These are phyloP conservation scores for Itoplectis maculator DNA, from an alignment of 2,888 invertebrate genomes.

Conservation along the genomic window DNA sequence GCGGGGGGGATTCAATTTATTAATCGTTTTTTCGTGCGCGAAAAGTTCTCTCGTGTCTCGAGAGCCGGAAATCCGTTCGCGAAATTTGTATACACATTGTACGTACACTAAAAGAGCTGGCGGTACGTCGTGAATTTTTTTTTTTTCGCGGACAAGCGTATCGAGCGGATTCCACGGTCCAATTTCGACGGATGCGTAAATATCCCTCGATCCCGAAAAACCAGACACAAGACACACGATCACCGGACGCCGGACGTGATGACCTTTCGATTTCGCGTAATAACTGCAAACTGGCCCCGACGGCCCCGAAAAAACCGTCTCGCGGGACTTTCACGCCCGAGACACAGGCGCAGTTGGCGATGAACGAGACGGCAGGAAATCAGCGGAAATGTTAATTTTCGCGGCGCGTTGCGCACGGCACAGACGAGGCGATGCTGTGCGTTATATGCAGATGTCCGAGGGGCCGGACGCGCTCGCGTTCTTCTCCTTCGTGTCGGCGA, in stretches of 20 bases:
- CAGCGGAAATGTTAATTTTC: slow-evolving; percentile 44
- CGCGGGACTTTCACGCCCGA: slow-evolving; percentile 44
- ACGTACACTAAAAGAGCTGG: background rate
- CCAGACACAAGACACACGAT: background rate
- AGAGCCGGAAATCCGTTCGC: slow-evolving; percentile 44
- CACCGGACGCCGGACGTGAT: slow-evolving; percentile 35
- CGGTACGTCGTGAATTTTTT: background rate
- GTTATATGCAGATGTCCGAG: slow-evolving; percentile 36
- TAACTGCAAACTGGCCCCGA: slow-evolving; percentile 44
- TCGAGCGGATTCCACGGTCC: slow-evolving; percentile 32
- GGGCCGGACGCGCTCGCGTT: slow-evolving; percentile 41
- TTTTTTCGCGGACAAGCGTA: background rate
- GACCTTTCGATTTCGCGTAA: slow-evolving; percentile 52
- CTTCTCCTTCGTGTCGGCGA: background rate
- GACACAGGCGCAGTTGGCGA: slow-evolving; percentile 8
- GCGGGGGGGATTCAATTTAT: slow-evolving; percentile 19
- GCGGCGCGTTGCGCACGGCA: slow-evolving; percentile 1
- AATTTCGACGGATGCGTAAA: slow-evolving; percentile 44
- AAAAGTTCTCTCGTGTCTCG: background rate
- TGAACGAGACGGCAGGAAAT: slow-evolving; percentile 55
- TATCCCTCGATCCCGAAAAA: slow-evolving; percentile 10
- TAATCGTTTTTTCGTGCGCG: slow-evolving; percentile 26
- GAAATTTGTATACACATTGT: slow-evolving; percentile 1
- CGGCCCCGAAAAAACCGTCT: slow-evolving; percentile 34
- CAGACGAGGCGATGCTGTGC: background rate